A percentile compares a stretch with the other conserved stretches of the same genome.
phyloP scores from a whole-genome alignment of 2,888 invertebrate genomes.

The Synanthedon andrenaeformis region DNA sequence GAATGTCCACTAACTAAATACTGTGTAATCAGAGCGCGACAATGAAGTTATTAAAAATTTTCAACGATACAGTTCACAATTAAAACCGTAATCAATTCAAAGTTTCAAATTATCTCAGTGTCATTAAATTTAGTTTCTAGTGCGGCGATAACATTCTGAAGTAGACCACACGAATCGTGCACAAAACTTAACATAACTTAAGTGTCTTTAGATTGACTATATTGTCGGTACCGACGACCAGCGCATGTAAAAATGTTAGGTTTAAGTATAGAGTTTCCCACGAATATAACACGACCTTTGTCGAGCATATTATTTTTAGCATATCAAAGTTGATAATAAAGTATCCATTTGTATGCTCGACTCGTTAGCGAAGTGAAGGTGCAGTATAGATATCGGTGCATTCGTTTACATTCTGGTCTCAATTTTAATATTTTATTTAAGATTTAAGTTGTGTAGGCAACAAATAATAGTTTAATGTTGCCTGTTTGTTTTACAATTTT shows the following conservation, averaged over 20 bases:
- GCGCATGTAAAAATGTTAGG: not conserved
- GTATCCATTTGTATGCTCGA: constrained; percentile 18
- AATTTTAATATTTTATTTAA: not conserved
- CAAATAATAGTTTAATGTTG: not conserved
- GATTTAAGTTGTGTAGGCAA: not conserved
- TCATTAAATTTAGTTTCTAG: not conserved
- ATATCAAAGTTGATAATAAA: constrained; percentile 49
- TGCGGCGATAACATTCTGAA: not conserved
- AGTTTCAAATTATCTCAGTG: not conserved
- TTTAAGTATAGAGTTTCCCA: constrained; percentile 24
- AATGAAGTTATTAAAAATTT: no score
- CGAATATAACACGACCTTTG: constrained; percentile 25
- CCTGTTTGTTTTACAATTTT: constrained; percentile 19
- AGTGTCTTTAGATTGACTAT: no score
- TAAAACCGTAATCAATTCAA: not conserved
- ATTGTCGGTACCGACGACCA: not conserved
- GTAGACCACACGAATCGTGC: not conserved
- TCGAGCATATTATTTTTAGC: constrained; percentile 46
- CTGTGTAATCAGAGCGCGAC: no score
- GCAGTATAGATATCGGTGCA: constrained; percentile 22
- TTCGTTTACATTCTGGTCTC: constrained; percentile 1
- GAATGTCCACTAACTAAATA: no score
- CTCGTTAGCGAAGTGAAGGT: constrained; percentile 22
- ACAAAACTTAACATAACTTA: not conserved
- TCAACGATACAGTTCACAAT: no score